Evolutionary conservation across 1,140 invertebrate species (phyloP), one percentile per base, ranked within the genome.

Genomic region (Plodia interpunctella): DNA sequence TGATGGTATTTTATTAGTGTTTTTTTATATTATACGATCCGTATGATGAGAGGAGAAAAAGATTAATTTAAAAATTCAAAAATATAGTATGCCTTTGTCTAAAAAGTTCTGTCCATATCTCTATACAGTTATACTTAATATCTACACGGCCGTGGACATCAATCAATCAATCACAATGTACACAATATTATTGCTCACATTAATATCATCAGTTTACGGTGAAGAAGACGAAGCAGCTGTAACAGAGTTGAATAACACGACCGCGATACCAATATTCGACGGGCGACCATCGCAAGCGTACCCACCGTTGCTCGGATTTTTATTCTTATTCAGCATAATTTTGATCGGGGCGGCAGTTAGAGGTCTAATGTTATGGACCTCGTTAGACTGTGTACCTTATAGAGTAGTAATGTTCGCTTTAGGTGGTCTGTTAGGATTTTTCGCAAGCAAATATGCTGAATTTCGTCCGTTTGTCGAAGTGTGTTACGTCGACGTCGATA

Each of bases 321-420:
- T 87, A 0, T 88, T 88, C 53, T 65, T 87, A 55, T 87, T 85
- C 50, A 56, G 59, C 2, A 86, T 76, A 0, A 49, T 88, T 10
- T 62, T 88, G 3, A 59, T 78, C 10, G 83, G 85, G 2, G 83
- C 85, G 3, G 21, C 84, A 10, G 62, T 87, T n/a, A 72, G 85
- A 49, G 63, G 74, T 2, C 17, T 83, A 0, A 83, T 88, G 76
- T 67, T 87, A 2, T 79, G 72, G 61, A 77, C 77, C 0, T 74
- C 64, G 18, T 65, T 78, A 57, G 38, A 44, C 38, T 44, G 74
- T 55, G 25, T 88, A 15, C 83, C 85, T 0, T 87, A 87, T 18
- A 57, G 83, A 57, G 76, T 84, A 0, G 63, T 88, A 9, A 87
- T 88, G 85, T 88, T 88, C 30, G 59, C 63, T 3, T 18, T 88